Base-by-base conservation (phyloP, 2,888 invertebrate genomes). In the Drosophila mimetica region DNA sequence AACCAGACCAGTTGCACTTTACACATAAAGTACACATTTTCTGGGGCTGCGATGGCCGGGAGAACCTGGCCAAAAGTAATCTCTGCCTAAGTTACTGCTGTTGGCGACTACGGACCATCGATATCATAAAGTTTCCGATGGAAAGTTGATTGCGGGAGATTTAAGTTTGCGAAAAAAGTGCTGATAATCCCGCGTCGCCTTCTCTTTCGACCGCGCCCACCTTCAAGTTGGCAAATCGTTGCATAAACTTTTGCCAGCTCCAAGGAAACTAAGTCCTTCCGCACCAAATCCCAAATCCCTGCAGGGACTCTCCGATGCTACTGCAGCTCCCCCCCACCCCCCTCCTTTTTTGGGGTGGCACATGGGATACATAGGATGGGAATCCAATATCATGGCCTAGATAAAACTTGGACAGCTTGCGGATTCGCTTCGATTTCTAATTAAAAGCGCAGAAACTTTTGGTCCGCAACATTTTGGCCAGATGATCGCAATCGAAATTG, bases 381-480 rank as follows among this genome's bases (percentile, higher is more conserved):
- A 20, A n/a, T n/a, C 6, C 60, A 50, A 71, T 60, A 71, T 46
- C 72, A 61, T 54, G 51, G 63, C 53, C 52, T n/a, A 66, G 82
- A 69, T 73, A 71, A 73, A 76, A 74, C 67, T 76, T 86, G 64
- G 32, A 41, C 66, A 63, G 79, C 77, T 80, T 66, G 64, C 60
- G 72, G 75, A 69, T 71, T 82, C 72, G 80, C 80, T 79, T 88
- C 75, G 84, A 84, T 79, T 82, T 86, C 75, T 88, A 82, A 82
- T 82, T 82, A 88, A 82, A 88, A 83, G 87, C 60, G 60, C 69
- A 71, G 71, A 86, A 82, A 55, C 86, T 82, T 81, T 66, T 44
- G n/a, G 34, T 20, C 34, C 32, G 63, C 59, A 54, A 60, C 54
- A 65, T 64, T 69, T 64, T 51, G 63, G 58, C 42, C 53, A 66